Evolutionary conservation across 2,113 vertebrate genomes (phyloP), one percentile per base, ranked within the genome.

Genomic region (Ailurus styani): DNA sequence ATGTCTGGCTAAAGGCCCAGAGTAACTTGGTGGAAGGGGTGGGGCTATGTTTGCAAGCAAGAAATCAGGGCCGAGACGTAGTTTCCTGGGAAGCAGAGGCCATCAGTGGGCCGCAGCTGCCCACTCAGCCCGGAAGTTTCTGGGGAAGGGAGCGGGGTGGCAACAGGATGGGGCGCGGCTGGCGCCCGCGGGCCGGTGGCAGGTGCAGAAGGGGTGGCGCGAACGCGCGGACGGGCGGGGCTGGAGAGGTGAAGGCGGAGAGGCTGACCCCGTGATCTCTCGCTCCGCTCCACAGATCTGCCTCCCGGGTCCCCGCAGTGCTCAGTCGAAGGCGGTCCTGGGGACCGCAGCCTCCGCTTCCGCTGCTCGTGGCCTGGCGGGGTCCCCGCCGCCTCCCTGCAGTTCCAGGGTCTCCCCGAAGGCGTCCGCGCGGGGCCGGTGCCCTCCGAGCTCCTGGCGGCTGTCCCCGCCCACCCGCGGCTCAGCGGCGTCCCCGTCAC

Each of bases 311-410:
- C 87, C 14, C 98, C 98, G 7, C 83, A 77, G 27, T 98, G 98
- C 79, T 97, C 97, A 0, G 55, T 98, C 5, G 96, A 97, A 87
- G 97, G 95, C 1, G 93, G 68, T 4, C 97, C 95, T 2, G 96
- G 83, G 9, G 96, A 96, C 45, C 96, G 95, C 0, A 97, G 96
- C 73, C 98, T 98, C 55, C 98, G 50, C 64, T 98, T 98, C 34
- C 60, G 10, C 64, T 98, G 98, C 81, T 96, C 97, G 3, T 98
- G 98, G 98, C 97, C 94, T 0, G 98, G 98, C 1, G 98, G 98
- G 9, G 96, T 93, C 7, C 98, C 98, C 0, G 94, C 87, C 0
- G 98, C 98, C 34, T 95, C 60, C 18, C 68, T 98, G 66, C 97
- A 75, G 37, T 98, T 98, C 77, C 96, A 89, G 86, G 98, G 98